Percentiles rank a stretch among this genome's conserved stretches.
phyloP scores from a whole-genome alignment of 2,113 vertebrate species.

The Hydrochoerus hydrochaeris region DNA sequence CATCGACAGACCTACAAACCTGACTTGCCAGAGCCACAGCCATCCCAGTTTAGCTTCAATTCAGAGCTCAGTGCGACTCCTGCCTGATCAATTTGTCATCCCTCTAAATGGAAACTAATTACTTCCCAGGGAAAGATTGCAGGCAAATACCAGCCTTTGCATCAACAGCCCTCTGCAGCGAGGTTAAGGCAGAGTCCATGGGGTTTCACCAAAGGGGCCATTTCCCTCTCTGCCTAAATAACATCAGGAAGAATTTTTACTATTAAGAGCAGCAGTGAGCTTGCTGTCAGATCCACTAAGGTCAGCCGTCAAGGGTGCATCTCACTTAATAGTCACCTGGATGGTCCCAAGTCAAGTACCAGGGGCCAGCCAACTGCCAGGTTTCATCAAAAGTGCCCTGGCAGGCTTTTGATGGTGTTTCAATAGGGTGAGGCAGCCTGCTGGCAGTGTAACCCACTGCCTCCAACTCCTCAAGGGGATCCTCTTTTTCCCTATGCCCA shows the following conservation, averaged over 20 bases:
- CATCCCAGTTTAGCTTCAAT: conserved; percentile 87
- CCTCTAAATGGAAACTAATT: conserved; percentile 93
- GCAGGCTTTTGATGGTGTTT: conserved; percentile 46
- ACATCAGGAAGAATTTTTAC: conserved; percentile 76
- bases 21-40: conserved; percentile 84
- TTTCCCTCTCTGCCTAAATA: conserved; percentile 59
- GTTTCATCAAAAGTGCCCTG: conserved; percentile 53
- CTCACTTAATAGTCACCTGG: conserved; percentile 79
- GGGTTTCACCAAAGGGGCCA: conserved; percentile 70
- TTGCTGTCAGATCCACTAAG: conserved; percentile 68
- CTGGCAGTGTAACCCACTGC: not conserved
- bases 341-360: conserved; percentile 74
- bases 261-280: conserved; percentile 72
- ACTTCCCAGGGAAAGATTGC: conserved; percentile 88
- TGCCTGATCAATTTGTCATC: conserved; percentile 92
- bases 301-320: conserved; percentile 66
- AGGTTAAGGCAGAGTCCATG: conserved; percentile 80
- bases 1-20: conserved; percentile 86
- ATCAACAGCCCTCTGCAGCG: conserved; percentile 80
- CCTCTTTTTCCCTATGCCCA: not conserved
- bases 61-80: conserved; percentile 87
- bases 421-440: conserved; percentile 25
- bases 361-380: conserved; percentile 45
- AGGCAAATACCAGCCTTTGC: conserved; percentile 84
- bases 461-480: not conserved